Conservation (phyloP, 2,888 invertebrate genomes). For the Lasioglossum marginatum region DNA sequence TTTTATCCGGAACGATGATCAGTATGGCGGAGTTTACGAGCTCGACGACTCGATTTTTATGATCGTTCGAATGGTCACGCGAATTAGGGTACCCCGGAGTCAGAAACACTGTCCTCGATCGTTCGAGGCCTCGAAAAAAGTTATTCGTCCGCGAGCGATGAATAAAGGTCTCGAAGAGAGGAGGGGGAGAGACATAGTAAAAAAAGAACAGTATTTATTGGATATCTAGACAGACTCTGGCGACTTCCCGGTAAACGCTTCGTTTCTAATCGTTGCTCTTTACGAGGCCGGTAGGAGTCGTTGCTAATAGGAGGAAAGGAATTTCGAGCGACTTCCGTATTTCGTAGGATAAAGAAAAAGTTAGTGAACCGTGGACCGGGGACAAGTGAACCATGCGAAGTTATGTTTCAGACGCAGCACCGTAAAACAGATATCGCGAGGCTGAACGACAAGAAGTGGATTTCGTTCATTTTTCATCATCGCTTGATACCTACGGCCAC, state of each 20-base stretch:
- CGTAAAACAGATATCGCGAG: conserved; percentile 66
- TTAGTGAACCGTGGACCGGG: conserved; percentile 61
- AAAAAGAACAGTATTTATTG: neutral
- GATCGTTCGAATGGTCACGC: neutral
- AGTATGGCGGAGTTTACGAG: neutral
- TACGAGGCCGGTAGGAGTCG: conserved; percentile 61
- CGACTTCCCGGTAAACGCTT: conserved; percentile 43
- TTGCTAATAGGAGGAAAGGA: conserved; percentile 65
- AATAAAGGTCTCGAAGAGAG: neutral
- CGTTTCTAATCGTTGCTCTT: conserved; percentile 67
- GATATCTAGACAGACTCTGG: neutral
- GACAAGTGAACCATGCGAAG: conserved; percentile 69
- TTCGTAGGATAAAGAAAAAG: conserved; percentile 70
- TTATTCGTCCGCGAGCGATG: neutral
- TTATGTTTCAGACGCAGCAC: conserved; percentile 64
- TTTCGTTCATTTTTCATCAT: conserved; percentile 72
- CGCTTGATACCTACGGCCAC: conserved; percentile 56
- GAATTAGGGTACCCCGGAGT: neutral
- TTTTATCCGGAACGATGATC: neutral
- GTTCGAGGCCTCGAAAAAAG: neutral
- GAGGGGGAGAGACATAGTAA: neutral
- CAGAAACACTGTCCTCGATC: neutral
- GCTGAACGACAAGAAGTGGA: conserved; percentile 63
- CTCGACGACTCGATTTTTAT: neutral
- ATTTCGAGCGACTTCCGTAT: conserved; percentile 70